Percentiles rank a stretch among this genome's conserved stretches.
phyloP scores from a whole-genome alignment of 2,888 invertebrate genomes.

The Leptogaster cylindrica region DNA sequence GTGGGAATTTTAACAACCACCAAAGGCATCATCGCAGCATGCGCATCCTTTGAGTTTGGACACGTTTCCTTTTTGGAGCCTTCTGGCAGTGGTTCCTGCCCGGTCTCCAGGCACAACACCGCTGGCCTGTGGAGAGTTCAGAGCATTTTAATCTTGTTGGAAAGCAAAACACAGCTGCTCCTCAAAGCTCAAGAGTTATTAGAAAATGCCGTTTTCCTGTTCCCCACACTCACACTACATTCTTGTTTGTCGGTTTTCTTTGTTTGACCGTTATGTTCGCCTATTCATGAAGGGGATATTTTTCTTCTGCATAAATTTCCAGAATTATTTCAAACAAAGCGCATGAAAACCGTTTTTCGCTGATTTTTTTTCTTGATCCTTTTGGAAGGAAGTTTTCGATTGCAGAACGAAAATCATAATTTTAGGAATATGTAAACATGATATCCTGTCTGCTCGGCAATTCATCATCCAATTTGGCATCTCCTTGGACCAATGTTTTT shows the following conservation, averaged over 20 bases:
- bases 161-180: conserved; percentile 60
- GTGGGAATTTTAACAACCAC: conserved; percentile 22
- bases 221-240: conserved; percentile 44
- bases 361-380: neutral
- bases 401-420: too few relatives aligned
- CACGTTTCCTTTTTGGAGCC: neutral
- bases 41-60: neutral
- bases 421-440: too few relatives aligned
- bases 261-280: neutral
- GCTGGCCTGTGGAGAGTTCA: conserved; percentile 58
- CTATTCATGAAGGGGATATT: conserved; percentile 44
- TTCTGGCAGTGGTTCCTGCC: neutral
- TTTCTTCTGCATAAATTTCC: conserved; percentile 46
- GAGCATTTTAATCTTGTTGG: conserved; percentile 62
- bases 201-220: conserved; percentile 44
- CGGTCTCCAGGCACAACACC: conserved; percentile 45
- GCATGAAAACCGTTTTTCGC: neutral
- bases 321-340: conserved; percentile 30
- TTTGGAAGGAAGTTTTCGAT: neutral
- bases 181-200: conserved; percentile 51
- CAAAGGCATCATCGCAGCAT: neutral
- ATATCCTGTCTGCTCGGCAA: too few relatives aligned
- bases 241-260: conserved; percentile 42
- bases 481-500: neutral
- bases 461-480: too few relatives aligned